Evolutionary conservation across 2,113 vertebrate genomes (phyloP), one percentile per base, ranked within the genome.

Genomic region (Sylvia atricapilla): DNA sequence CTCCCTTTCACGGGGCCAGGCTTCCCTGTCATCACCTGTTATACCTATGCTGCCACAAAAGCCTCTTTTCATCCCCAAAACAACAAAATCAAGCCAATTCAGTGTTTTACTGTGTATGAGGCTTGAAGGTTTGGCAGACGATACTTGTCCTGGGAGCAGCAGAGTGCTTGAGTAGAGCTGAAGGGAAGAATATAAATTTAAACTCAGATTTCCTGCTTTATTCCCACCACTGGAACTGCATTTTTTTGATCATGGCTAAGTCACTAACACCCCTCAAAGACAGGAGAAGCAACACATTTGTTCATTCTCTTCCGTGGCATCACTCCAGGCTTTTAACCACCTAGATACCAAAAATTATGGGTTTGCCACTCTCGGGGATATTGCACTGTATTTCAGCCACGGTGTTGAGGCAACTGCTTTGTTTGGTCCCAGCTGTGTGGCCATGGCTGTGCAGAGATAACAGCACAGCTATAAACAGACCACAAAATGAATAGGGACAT

Each of bases 1-100:
- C 12, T 73, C 62, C 23, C 15, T 62, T 41, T 43, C 16, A 31
- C 0, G 0, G 7, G 7, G 2, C 28, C 10, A 9, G 3, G 10
- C 22, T 35, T 91, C 22, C 3, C 39, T 67, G 3, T 20, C 33
- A 28, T 25, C 6, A 2, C 23, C 59, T 56, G 8, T 39, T 69
- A 33, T 3, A 56, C 10, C 9, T 33, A 2, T 27, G 6, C 15
- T 27, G 44, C 44, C 41, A 73, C 7, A 9, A 87, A 89, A 93
- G 2, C 16, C n/a, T 44, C 17, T 55, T 74, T 69, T 59, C 11
- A 19, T 50, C 12, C 41, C 68, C 37, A 23, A 69, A 81, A 52
- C 25, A 87, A 79, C 19, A 69, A 82, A 89, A 68, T 33, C 28
- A 79, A 85, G 39, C 13, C 46, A 69, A 33, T 80, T 85, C 50